These are phyloP conservation scores for Apantesis nais DNA, from an alignment of 2,888 invertebrate genomes.

Conservation along the genomic window DNA sequence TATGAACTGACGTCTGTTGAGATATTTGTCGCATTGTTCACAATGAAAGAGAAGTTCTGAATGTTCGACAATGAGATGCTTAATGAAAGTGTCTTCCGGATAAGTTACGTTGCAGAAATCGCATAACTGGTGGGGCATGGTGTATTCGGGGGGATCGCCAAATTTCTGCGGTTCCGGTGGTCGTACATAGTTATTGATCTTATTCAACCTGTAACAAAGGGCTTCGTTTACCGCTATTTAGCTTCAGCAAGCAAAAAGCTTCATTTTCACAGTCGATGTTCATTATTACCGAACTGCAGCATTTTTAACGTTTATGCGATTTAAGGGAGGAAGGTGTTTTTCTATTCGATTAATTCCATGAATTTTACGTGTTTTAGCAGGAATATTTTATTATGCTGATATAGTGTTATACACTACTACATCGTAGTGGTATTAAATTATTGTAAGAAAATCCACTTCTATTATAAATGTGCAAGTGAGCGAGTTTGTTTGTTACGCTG, in stretches of 20 bases:
- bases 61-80: slow-evolving; percentile 65
- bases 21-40: slow-evolving; percentile 69
- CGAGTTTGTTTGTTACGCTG: too few species aligned
- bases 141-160: slow-evolving; percentile 18
- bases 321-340: not conserved
- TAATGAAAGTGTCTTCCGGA: slow-evolving; percentile 36
- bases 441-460: not conserved
- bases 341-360: not conserved
- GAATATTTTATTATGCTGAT: too few species aligned
- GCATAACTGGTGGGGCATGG: slow-evolving; percentile 40
- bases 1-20: slow-evolving; percentile 64
- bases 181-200: slow-evolving; percentile 19
- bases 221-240: slow-evolving; percentile 13
- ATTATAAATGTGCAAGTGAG: too few species aligned
- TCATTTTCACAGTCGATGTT: not conserved
- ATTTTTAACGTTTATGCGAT: not conserved
- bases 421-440: too few species aligned
- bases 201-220: slow-evolving; percentile 59
- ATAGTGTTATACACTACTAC: not conserved
- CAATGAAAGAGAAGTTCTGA: slow-evolving; percentile 69
- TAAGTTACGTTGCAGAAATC: slow-evolving; percentile 50
- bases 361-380: not conserved
- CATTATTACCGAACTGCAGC: not conserved
- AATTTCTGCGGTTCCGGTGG: slow-evolving; percentile 14
- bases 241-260: too few species aligned